phyloP scores from a whole-genome alignment of 2,888 invertebrate species.

The Acrobasis repandana region DNA sequence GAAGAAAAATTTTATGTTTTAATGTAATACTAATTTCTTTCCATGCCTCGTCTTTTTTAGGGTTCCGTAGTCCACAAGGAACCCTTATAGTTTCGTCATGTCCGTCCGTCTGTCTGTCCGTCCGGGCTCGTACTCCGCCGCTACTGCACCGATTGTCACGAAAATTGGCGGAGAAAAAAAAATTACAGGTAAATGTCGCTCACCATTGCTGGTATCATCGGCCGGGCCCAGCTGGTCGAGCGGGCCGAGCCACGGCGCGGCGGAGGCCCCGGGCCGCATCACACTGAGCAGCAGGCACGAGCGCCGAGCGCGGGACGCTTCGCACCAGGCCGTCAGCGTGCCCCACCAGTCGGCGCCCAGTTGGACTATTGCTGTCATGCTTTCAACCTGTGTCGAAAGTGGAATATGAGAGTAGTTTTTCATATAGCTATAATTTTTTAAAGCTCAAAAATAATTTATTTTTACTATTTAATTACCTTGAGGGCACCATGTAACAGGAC shows the following conservation, averaged over 20 bases:
- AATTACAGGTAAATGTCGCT: too few species aligned
- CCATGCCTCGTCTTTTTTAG: too few species aligned
- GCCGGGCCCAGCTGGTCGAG: constrained; percentile 89
- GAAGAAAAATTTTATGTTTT: too few species aligned
- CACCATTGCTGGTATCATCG: constrained; percentile 66
- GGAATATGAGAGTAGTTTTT: neutral
- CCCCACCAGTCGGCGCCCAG: constrained; percentile 96
- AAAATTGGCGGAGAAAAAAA: too few species aligned
- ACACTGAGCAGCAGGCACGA: constrained; percentile 96
- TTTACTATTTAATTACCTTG: constrained; percentile 81
- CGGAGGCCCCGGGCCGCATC: constrained; percentile 88
- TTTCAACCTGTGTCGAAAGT: constrained; percentile 85
- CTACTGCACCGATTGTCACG: too few species aligned
- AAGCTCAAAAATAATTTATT: constrained; percentile 12
- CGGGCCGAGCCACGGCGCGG: constrained; percentile 95
- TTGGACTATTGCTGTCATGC: constrained; percentile 94
- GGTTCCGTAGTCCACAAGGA: too few species aligned
- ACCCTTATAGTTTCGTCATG: too few species aligned
- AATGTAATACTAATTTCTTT: too few species aligned
- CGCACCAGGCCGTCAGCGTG: constrained; percentile 96
- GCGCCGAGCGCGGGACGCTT: constrained; percentile 80
- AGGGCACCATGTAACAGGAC: constrained; percentile 96
- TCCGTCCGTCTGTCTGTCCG: too few species aligned
- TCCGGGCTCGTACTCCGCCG: too few species aligned
- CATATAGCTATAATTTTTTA: too few species aligned